phyloP scores from a whole-genome alignment of 2,888 invertebrate genomes.

The Amblyjoppa proteus region DNA sequence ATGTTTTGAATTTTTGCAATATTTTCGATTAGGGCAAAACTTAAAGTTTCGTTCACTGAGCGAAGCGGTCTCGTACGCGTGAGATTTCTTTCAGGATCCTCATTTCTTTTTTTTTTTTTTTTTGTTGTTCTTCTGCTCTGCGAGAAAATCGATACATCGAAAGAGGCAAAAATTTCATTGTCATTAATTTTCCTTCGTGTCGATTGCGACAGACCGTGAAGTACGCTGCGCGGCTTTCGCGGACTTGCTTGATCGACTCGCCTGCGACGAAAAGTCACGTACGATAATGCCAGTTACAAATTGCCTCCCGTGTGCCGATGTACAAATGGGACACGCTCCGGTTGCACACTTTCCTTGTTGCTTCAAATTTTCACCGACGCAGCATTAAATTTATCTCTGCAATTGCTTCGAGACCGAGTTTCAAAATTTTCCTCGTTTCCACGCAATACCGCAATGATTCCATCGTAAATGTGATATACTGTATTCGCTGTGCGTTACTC shows the following conservation, averaged over 20 bases:
- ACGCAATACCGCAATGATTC: constrained; percentile 50
- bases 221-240: background rate
- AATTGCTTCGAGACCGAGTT: constrained; percentile 40
- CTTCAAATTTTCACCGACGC: constrained; percentile 48
- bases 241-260: constrained; percentile 9
- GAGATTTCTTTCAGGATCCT: background rate
- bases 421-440: background rate
- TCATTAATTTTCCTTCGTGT: background rate
- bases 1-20: too few species aligned
- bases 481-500: constrained; percentile 3
- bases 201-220: background rate
- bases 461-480: constrained; percentile 8
- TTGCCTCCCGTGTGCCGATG: constrained; percentile 31
- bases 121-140: too few species aligned
- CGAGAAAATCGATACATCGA: background rate
- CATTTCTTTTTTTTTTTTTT: background rate
- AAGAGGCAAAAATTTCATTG: background rate
- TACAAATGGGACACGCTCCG: constrained; percentile 28
- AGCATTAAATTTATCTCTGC: constrained; percentile 48
- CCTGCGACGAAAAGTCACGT: background rate
- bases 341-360: constrained; percentile 29
- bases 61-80: background rate
- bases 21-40: too few species aligned
- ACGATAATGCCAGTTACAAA: constrained; percentile 30
- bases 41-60: background rate